Evolutionary conservation across 2,888 invertebrate genomes (phyloP).

Genomic region (Nymphalis polychloros): DNA sequence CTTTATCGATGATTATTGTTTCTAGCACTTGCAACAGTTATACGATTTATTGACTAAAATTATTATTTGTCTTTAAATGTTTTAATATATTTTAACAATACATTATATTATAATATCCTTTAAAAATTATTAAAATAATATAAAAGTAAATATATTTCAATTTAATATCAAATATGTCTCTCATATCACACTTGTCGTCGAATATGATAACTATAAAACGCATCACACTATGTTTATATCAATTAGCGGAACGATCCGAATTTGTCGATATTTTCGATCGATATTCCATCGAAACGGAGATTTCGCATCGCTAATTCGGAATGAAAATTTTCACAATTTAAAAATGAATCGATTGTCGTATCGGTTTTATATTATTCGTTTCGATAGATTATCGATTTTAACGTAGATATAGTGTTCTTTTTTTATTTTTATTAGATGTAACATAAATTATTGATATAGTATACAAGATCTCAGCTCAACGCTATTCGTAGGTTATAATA

Average conservation of each 20-base stretch:
- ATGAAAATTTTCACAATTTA: neutral
- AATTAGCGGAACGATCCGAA: constrained; percentile 13
- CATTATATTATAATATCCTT: neutral
- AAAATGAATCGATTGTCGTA: neutral
- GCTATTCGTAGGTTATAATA: constrained; percentile 69
- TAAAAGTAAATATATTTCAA: neutral
- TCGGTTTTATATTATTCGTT: neutral
- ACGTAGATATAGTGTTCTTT: constrained; percentile 41
- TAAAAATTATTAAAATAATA: neutral
- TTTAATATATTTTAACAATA: neutral
- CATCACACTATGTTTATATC: constrained; percentile 24
- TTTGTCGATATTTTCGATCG: constrained; percentile 25
- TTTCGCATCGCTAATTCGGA: neutral
- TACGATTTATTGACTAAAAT: neutral
- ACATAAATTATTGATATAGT: constrained; percentile 63
- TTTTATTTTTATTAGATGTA: constrained; percentile 39
- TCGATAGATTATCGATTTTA: constrained; percentile 36
- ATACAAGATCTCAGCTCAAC: constrained; percentile 81
- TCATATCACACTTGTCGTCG: constrained; percentile 14
- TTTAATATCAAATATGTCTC: constrained; percentile 9
- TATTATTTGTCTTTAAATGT: neutral
- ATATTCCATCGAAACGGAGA: constrained; percentile 24
- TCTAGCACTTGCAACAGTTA: neutral
- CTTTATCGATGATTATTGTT: neutral
- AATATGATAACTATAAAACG: constrained; percentile 1